Base-by-base conservation (phyloP, 2,113 vertebrate genomes). In the Phoenicopterus ruber region DNA sequence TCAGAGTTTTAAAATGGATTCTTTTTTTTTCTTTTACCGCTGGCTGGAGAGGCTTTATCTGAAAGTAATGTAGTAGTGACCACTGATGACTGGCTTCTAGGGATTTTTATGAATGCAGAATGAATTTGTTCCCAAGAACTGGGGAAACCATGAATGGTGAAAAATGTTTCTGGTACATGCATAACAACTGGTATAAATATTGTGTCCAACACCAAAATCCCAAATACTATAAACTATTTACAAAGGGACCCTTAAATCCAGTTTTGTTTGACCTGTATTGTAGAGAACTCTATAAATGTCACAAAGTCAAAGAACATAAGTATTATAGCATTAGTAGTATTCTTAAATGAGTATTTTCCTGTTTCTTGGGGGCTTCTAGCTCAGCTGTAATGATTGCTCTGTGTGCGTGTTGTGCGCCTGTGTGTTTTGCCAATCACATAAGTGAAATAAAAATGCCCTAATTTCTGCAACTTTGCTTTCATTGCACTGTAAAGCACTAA, bases 381-480 rank as follows among this genome's bases (percentile, higher is more conserved):
- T 92, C 44, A 90, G 71, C 80, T 88, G 62, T 65, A 94, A 81
- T 31, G 54, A 73, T 31, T 73, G 88, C 83, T 82, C 62, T 32
- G 32, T 73, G 54, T 73, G 44, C 40, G 49, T 32, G 44, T 8
- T 1, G 66, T 59, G 10, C 1, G 66, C 63, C 77, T 65, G 57
- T 34, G 69, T 86, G 71, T 71, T 95, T 96, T 78, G 87, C 86
- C 91, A 94, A 16, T 92, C 92, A 74, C 73, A 44, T 17, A 80
- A 79, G 81, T 54, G 82, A 95, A 94, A 94, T 80, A 91, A 88
- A 93, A 97, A 86, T 92, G 82, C 65, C 91, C 82, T 73, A 76
- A 96, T 97, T 97, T 96, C 94, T 95, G 61, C 57, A 36, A 67
- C 90, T 90, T 92, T 90, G 83, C 76, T 95, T 92, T 96, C 95